Conservation (phyloP, 2,797 vertebrate genomes). For the Otolemur crassicaudatus region DNA sequence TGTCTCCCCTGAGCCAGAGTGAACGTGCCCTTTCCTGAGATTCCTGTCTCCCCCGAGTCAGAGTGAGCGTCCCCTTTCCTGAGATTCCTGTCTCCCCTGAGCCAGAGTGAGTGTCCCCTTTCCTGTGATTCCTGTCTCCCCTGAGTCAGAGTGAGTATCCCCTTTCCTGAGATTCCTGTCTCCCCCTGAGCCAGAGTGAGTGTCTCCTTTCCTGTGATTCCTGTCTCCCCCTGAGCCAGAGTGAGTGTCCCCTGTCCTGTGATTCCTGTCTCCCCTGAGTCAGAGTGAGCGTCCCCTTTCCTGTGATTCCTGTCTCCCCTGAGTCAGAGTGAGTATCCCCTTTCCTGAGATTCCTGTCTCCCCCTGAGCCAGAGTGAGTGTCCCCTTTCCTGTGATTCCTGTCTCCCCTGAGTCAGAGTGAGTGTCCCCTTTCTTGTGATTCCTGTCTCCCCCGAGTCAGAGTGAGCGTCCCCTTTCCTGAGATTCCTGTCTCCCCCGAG, state of each 20-base stretch:
- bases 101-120: accelerated
- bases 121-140: neutral
- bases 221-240: neutral
- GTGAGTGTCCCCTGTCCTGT: neutral
- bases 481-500: neutral
- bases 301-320: neutral
- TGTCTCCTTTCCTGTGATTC: neutral
- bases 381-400: neutral
- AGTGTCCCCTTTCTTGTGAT: neutral
- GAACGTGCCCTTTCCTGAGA: neutral
- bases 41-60: neutral
- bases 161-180: neutral
- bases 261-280: neutral
- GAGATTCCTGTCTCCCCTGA: neutral
- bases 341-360: conserved; percentile 15
- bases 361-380: accelerated
- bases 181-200: accelerated
- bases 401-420: neutral
- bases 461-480: accelerated
- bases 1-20: neutral
- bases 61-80: neutral
- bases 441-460: neutral
- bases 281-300: accelerated
- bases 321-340: neutral
- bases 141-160: accelerated